Evolutionary conservation across 30 jellyfish, hydroid and myxozoan species (phyloP).

Genomic region (Morbakka virulenta): DNA sequence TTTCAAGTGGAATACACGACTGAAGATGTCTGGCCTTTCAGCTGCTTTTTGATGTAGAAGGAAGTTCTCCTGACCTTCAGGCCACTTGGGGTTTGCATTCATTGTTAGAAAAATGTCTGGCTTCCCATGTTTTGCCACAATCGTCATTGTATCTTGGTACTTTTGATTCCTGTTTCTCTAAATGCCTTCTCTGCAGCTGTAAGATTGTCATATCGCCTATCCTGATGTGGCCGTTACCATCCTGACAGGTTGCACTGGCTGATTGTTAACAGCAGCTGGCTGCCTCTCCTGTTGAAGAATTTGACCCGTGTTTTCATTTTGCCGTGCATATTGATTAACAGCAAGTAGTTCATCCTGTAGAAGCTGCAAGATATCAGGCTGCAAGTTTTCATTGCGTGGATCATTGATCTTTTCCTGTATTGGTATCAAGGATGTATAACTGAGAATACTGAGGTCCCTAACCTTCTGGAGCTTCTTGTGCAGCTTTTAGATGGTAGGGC

Average conservation of each 20-base stretch:
- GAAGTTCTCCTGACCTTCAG: constrained; percentile 38
- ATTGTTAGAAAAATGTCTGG: constrained; percentile 57
- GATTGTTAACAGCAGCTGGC: constrained; percentile 19
- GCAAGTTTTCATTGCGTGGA: constrained; percentile 24
- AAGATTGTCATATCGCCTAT: constrained; percentile 26
- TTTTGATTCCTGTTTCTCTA: constrained; percentile 42
- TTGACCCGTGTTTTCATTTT: constrained; percentile 24
- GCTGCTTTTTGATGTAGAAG: constrained; percentile 36
- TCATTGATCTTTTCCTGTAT: constrained; percentile 1
- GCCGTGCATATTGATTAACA: constrained; percentile 22
- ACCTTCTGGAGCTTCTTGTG: constrained; percentile 16
- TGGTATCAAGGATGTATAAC: constrained; percentile 23
- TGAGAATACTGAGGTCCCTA: constrained; percentile 34
- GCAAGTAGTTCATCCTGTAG: constrained; percentile 24
- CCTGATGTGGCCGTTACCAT: constrained; percentile 4
- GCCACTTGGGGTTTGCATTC: constrained; percentile 68
- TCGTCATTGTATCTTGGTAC: constrained; percentile 58
- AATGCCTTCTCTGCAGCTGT: constrained; percentile 38
- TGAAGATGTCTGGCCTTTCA: constrained; percentile 49
- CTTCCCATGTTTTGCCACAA: constrained; percentile 29
- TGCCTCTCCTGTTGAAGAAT: constrained; percentile 13
- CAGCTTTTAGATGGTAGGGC: constrained; percentile 39
- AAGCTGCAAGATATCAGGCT: not conserved
- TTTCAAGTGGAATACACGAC: constrained; percentile 39
- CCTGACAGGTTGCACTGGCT: constrained; percentile 14